Base-by-base conservation (phyloP, 2,113 vertebrate genomes). In the Nanorana parkeri region DNA sequence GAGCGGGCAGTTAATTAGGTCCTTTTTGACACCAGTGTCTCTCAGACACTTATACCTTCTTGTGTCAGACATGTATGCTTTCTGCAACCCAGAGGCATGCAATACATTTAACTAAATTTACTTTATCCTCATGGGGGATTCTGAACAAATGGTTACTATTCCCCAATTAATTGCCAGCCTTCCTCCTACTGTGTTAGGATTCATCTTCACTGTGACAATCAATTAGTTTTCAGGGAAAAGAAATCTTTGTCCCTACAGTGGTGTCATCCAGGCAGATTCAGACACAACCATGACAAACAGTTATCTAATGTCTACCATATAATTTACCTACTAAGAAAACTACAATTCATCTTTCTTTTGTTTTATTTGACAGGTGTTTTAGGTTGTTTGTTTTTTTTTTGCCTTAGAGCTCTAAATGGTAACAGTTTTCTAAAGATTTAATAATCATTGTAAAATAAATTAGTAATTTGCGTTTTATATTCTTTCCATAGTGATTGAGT, bases 21-120 rank as follows among this genome's bases (percentile, higher is more conserved):
- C 11, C 10, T 63, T 24, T 63, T 24, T 63, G 21, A 24, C 21
- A 24, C 60, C 21, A 63, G 11, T 63, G 60, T 63, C 60, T 63
- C 60, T 63, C 60, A 24, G 60, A 21, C 23, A 63, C 60, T 63
- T 20, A 36, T 21, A n/a, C 29, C 29, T 67, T 67, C 65, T 67
- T 29, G 19, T 67, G 29, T 67, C 65, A n/a, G 29, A 20, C 65
- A 67, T 10, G 41, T 67, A 36, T 67, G 65, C 28, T 41, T n/a
- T 36, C 32, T 41, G 19, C 65, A 19, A 67, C 29, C 64, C 19
- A 67, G 29, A 67, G 65, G 19, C 65, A 67, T 41, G 41, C 63
- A 28, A 13, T 64, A 67, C n/a, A n/a, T 41, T 36, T 67, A 67
- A 67, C 65, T 67, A 67, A 67, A 67, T 67, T n/a, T 67, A 32